These are phyloP conservation scores for Cryptus armator DNA, from an alignment of 2,888 invertebrate species.

Conservation along the genomic window DNA sequence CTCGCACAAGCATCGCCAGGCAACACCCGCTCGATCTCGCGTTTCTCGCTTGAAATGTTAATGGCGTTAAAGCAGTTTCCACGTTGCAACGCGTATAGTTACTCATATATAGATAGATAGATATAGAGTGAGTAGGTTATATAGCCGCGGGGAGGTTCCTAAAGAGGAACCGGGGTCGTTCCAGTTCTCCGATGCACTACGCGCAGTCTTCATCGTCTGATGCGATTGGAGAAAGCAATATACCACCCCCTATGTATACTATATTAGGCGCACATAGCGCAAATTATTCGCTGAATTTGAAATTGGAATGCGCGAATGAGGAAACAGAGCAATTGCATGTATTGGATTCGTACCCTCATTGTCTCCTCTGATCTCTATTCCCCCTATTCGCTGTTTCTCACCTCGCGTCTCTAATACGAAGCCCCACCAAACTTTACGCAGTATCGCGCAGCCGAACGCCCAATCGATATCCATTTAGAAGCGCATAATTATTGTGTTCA, in stretches of 20 bases:
- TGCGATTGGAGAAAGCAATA: conserved; percentile 51
- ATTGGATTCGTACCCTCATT: neutral
- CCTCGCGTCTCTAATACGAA: neutral
- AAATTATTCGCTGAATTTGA: conserved; percentile 48
- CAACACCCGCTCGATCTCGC: conserved; percentile 70
- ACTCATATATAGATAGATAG: conserved; percentile 1
- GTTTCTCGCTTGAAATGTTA: conserved; percentile 78
- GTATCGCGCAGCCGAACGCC: conserved; percentile 41
- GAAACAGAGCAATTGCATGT: conserved; percentile 47
- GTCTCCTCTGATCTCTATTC: conserved; percentile 3
- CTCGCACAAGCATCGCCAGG: conserved; percentile 18
- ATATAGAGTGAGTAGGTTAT: neutral
- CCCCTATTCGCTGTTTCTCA: neutral
- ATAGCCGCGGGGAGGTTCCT: neutral
- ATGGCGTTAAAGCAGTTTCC: conserved; percentile 80
- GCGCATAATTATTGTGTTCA: conserved; percentile 56
- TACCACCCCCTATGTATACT: conserved; percentile 15
- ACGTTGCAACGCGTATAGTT: conserved; percentile 56
- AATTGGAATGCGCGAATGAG: conserved; percentile 43
- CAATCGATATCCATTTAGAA: conserved; percentile 52
- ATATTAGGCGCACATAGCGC: conserved; percentile 37
- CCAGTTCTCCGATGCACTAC: neutral
- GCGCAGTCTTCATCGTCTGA: conserved; percentile 24
- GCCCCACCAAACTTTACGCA: neutral
- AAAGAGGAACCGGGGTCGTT: neutral